A percentile compares a stretch with the other conserved stretches of the same genome.
Conservation (phyloP, 2,888 invertebrate genomes). For the Drosophila kambysellisi region DNA sequence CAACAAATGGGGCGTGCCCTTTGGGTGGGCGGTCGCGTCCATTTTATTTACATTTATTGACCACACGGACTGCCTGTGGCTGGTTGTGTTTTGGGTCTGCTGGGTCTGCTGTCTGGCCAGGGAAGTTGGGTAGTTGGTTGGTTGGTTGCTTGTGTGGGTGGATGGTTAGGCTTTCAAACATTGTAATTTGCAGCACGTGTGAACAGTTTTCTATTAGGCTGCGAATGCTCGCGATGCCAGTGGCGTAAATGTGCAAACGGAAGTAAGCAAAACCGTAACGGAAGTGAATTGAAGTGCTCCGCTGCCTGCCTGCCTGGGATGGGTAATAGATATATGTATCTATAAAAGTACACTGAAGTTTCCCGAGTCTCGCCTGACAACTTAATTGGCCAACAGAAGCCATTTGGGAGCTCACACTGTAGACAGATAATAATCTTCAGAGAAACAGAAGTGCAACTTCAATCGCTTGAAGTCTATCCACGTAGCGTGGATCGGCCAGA, state of each 20-base stretch:
- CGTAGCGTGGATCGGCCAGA: not conserved
- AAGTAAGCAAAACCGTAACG: conserved; percentile 52
- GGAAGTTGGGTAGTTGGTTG: conserved; percentile 1
- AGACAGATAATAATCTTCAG: not conserved
- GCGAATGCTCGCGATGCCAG: conserved; percentile 40
- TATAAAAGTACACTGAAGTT: conserved; percentile 5
- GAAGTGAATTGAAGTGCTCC: conserved; percentile 57
- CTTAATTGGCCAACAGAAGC: conserved; percentile 23
- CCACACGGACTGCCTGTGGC: conserved; percentile 47
- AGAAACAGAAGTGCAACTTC: not conserved
- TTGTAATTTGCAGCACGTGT: conserved; percentile 72
- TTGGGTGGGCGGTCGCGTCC: conserved; percentile 34
- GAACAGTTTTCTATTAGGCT: conserved; percentile 67
- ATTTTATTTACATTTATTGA: conserved; percentile 75
- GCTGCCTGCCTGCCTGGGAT: conserved; percentile 9
- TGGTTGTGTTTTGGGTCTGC: conserved; percentile 12
- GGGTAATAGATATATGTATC: conserved; percentile 42
- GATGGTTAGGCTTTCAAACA: conserved; percentile 34
- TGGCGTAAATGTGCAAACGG: conserved; percentile 60
- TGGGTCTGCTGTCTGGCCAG: conserved; percentile 10
- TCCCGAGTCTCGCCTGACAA: conserved; percentile 23
- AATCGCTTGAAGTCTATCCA: not conserved
- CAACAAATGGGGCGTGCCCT: conserved; percentile 53
- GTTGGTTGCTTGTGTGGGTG: conserved; percentile 9
- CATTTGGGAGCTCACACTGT: not conserved